Percentiles rank a stretch among this genome's conserved stretches.
These are phyloP conservation scores for Zygothrica quintamaculata DNA, from an alignment of 2,888 invertebrate genomes.

Conservation along the genomic window DNA sequence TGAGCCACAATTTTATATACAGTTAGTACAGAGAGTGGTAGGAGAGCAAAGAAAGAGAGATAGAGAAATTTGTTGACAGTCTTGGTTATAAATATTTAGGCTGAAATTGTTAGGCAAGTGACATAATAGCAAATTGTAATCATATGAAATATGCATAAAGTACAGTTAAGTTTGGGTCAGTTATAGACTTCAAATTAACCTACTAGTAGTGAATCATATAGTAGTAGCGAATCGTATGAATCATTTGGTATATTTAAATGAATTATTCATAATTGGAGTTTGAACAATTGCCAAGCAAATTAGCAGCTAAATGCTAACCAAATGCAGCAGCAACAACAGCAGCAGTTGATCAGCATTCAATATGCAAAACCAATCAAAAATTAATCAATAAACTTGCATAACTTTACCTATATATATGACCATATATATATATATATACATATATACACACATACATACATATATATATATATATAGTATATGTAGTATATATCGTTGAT, in stretches of 20 bases:
- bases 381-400: constrained; percentile 66
- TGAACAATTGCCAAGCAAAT: constrained; percentile 28
- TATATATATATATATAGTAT: neutral
- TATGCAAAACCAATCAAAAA: constrained; percentile 65
- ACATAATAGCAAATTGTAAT: constrained; percentile 4
- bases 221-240: too few species aligned
- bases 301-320: constrained; percentile 62
- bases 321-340: too few species aligned
- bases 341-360: constrained; percentile 50
- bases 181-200: too few species aligned
- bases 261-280: neutral
- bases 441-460: constrained; percentile 3
- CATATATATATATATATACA: neutral
- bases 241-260: neutral
- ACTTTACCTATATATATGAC: constrained; percentile 7
- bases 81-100: constrained; percentile 24
- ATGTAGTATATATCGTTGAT: neutral
- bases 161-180: too few species aligned
- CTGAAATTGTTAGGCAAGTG: neutral
- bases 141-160: too few species aligned
- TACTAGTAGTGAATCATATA: too few species aligned
- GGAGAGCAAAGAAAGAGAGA: too few species aligned
- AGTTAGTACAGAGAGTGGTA: too few species aligned
- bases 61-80: too few species aligned
- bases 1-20: too few species aligned